Conservation (phyloP, 2,888 invertebrate genomes). For the Lochmaea crataegi region DNA sequence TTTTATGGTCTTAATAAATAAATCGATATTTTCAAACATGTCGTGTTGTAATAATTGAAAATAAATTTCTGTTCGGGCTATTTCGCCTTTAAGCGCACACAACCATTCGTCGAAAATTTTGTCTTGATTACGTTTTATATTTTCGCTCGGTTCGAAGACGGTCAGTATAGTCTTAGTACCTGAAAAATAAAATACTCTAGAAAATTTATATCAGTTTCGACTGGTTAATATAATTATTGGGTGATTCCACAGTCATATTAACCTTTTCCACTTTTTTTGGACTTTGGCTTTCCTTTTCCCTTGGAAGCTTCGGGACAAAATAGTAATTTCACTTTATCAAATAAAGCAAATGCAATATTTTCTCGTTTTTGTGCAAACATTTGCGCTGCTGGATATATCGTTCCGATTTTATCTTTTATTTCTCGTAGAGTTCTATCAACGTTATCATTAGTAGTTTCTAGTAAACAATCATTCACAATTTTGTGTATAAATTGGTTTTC, state of each 20-base stretch:
- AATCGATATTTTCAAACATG: slow-evolving; percentile 66
- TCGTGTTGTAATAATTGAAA: slow-evolving; percentile 66
- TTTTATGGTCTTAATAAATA: slow-evolving; percentile 66
- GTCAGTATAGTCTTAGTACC: slow-evolving; percentile 22
- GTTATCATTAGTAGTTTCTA: slow-evolving; percentile 12
- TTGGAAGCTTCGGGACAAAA: slow-evolving; percentile 21
- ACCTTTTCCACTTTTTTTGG: slow-evolving; percentile 60
- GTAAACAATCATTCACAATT: slow-evolving; percentile 11
- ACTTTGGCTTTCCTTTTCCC: slow-evolving; percentile 41
- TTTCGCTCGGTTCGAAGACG: slow-evolving; percentile 46
- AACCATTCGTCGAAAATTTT: slow-evolving; percentile 70
- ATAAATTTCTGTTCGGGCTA: slow-evolving; percentile 66
- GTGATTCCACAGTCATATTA: background rate
- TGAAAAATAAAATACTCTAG: background rate
- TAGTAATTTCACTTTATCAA: slow-evolving; percentile 18
- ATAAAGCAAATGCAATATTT: slow-evolving; percentile 15
- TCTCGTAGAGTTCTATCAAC: slow-evolving; percentile 45
- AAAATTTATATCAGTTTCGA: too few relatives aligned
- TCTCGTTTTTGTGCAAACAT: slow-evolving; percentile 21
- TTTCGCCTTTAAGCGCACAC: slow-evolving; percentile 70
- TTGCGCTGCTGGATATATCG: slow-evolving; percentile 14
- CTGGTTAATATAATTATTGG: too few relatives aligned
- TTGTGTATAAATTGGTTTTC: slow-evolving; percentile 23
- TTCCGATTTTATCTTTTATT: slow-evolving; percentile 4
- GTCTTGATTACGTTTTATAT: slow-evolving; percentile 59